Conservation (phyloP, 2,113 vertebrate species). For the Okapia johnstoni region DNA sequence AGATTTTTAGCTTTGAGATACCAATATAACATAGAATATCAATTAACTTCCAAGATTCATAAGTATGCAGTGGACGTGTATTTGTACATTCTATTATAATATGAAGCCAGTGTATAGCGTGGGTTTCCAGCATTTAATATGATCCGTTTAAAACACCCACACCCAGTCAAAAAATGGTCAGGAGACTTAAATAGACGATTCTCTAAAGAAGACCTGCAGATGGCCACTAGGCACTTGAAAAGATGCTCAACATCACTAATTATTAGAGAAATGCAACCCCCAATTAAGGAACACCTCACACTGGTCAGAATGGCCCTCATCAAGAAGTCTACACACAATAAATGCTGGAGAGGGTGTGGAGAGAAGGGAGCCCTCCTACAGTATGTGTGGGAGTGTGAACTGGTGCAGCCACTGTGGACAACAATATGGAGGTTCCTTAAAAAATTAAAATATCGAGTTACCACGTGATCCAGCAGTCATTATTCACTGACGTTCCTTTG, state of each 20-base stretch:
- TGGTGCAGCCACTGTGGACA: not conserved
- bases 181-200: accelerated
- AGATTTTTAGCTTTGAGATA: not conserved
- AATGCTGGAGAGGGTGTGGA: not conserved
- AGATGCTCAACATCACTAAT: not conserved
- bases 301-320: not conserved
- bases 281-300: not conserved
- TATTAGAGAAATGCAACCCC: not conserved
- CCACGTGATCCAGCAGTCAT: not conserved
- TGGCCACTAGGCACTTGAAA: not conserved
- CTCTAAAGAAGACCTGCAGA: not conserved
- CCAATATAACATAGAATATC: not conserved
- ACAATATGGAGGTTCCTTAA: not conserved
- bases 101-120: not conserved
- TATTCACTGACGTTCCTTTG: not conserved
- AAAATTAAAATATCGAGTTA: not conserved
- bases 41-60: not conserved
- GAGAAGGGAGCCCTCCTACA: not conserved
- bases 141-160: not conserved
- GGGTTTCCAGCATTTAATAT: not conserved
- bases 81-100: not conserved
- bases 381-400: not conserved
- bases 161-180: not conserved
- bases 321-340: not conserved
- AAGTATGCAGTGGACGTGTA: not conserved